Percentiles rank a stretch among this genome's conserved stretches.
phyloP scores from a whole-genome alignment of 1,140 invertebrate species.

The Wiebesia pumilae region DNA sequence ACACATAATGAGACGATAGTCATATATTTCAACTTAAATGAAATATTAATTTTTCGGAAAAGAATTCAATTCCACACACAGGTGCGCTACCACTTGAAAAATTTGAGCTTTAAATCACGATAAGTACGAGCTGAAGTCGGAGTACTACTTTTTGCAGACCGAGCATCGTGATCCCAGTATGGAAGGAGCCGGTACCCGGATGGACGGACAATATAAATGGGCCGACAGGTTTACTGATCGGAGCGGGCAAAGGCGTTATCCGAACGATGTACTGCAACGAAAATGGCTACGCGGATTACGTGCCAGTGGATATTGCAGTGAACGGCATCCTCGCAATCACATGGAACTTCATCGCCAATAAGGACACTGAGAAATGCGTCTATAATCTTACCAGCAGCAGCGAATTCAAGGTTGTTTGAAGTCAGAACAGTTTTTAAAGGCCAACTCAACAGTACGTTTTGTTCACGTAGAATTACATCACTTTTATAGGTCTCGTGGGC shows the following conservation, averaged over 20 bases:
- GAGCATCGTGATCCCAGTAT: conserved; percentile 83
- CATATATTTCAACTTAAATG: too few relatives aligned
- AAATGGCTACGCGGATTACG: conserved; percentile 86
- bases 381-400: conserved; percentile 84
- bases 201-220: conserved; percentile 97
- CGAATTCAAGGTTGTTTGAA: conserved; percentile 81
- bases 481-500: conserved; percentile 82
- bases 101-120: background rate
- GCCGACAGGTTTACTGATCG: conserved; percentile 85
- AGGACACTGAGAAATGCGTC: conserved; percentile 74
- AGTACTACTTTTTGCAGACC: conserved; percentile 58
- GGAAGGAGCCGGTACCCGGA: conserved; percentile 87
- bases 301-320: conserved; percentile 88
- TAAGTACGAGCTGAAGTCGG: background rate
- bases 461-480: background rate
- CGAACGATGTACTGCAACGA: conserved; percentile 88
- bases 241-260: conserved; percentile 89
- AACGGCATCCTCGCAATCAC: conserved; percentile 81
- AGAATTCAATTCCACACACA: too few relatives aligned
- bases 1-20: too few relatives aligned
- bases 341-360: conserved; percentile 77
- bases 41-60: too few relatives aligned
- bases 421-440: background rate
- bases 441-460: background rate
- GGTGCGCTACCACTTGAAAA: too few relatives aligned